Evolutionary conservation across 2,113 vertebrate species (phyloP).

Genomic region (Burhinus bistriatus): DNA sequence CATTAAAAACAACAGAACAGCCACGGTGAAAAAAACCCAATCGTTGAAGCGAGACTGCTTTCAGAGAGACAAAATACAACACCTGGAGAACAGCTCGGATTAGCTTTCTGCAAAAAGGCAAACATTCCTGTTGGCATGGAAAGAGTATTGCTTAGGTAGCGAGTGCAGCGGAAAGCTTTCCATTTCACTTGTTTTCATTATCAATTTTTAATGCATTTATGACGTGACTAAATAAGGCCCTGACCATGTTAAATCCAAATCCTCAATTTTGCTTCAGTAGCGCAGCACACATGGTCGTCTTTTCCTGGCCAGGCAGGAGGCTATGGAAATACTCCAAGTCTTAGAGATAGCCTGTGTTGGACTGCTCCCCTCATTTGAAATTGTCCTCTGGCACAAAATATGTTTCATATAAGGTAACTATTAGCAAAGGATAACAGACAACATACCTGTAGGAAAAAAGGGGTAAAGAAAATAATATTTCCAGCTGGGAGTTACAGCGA

Average conservation of each 20-base stretch:
- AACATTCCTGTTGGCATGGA: not conserved
- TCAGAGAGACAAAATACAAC: not conserved
- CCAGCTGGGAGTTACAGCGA: not conserved
- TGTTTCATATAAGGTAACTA: not conserved
- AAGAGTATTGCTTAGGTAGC: not conserved
- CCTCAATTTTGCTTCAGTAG: not conserved
- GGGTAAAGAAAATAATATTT: not conserved
- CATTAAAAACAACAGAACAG: not conserved
- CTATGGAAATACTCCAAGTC: not conserved
- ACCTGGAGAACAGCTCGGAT: not conserved
- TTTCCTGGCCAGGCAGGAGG: not conserved
- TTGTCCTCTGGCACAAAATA: not conserved
- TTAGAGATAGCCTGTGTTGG: not conserved
- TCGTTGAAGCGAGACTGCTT: not conserved
- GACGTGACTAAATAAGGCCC: not conserved
- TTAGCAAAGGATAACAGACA: accelerated
- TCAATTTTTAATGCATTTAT: not conserved
- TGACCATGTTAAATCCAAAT: not conserved
- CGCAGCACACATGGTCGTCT: not conserved
- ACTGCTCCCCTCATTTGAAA: not conserved
- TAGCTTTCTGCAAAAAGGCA: not conserved
- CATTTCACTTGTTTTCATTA: not conserved
- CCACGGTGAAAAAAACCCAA: not conserved
- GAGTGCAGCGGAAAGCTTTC: not conserved
- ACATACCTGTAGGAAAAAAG: not conserved